phyloP scores from a whole-genome alignment of 1,140 invertebrate species.

The Macrosteles quadrilineatus region DNA sequence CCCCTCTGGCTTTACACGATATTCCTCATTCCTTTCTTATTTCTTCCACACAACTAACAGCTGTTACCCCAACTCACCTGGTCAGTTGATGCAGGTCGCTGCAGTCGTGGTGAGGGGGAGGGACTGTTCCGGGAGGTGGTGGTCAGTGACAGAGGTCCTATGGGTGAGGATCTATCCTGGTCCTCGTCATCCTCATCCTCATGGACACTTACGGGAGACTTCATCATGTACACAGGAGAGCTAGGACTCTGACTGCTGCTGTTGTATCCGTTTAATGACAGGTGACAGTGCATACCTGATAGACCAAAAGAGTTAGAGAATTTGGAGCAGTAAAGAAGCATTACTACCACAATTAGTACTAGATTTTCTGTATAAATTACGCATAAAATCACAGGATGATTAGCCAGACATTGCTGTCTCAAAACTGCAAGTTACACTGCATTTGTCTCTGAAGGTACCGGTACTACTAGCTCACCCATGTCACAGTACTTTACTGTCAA shows the following conservation, averaged over 20 bases:
- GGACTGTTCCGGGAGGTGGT: conserved; percentile 34
- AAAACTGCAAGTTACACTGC: no score
- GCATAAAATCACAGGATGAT: neutral
- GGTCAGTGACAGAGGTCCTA: conserved; percentile 42
- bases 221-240: conserved; percentile 55
- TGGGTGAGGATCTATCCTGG: conserved; percentile 36
- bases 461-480: no score
- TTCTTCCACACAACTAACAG: no score
- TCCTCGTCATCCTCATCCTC: conserved; percentile 40
- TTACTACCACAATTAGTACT: neutral
- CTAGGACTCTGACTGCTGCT: conserved; percentile 63
- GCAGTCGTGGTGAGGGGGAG: conserved; percentile 9
- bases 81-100: neutral
- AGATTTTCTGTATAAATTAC: neutral
- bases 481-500: no score
- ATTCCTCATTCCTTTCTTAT: no score
- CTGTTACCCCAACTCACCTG: neutral
- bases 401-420: neutral
- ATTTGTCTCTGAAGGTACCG: no score
- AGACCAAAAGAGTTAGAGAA: neutral
- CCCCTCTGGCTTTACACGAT: no score
- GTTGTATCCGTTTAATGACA: conserved; percentile 59
- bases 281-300: conserved; percentile 37
- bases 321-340: neutral
- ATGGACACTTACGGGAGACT: conserved; percentile 37